Evolutionary conservation across 2,113 vertebrate species (phyloP).

Genomic region (Dasyornis broadbenti): DNA sequence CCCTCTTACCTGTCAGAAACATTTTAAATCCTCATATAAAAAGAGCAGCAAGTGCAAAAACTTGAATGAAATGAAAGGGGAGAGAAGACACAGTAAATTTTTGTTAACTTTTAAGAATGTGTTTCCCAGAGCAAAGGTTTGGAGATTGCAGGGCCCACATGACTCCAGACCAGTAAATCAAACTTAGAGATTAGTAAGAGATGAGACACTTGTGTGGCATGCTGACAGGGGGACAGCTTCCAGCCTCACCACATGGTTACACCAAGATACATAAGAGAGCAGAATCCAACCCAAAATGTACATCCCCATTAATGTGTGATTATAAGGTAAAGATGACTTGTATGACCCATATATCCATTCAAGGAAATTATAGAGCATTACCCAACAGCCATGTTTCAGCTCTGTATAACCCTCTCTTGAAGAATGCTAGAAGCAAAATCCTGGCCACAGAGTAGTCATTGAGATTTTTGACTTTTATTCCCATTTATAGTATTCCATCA

Average conservation of each 20-base stretch:
- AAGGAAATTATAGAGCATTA: background rate
- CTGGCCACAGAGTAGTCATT: background rate
- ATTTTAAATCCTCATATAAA: background rate
- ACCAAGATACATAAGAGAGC: background rate
- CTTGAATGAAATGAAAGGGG: background rate
- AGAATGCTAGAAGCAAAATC: background rate
- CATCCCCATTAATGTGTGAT: background rate
- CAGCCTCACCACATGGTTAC: background rate
- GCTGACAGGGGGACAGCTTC: background rate
- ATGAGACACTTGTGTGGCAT: background rate
- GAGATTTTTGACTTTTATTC: background rate
- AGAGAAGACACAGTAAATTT: background rate
- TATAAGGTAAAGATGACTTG: background rate
- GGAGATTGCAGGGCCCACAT: background rate
- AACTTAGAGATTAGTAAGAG: background rate
- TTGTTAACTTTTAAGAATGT: background rate
- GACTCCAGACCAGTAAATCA: background rate
- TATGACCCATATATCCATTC: background rate
- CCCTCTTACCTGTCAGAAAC: background rate
- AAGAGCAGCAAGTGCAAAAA: background rate
- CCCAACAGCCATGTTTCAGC: background rate
- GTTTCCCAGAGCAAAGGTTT: background rate
- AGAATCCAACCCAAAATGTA: background rate
- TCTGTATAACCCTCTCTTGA: background rate
- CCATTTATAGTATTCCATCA: background rate